Conservation (phyloP, 2,888 invertebrate genomes). For the Leucania comma region DNA sequence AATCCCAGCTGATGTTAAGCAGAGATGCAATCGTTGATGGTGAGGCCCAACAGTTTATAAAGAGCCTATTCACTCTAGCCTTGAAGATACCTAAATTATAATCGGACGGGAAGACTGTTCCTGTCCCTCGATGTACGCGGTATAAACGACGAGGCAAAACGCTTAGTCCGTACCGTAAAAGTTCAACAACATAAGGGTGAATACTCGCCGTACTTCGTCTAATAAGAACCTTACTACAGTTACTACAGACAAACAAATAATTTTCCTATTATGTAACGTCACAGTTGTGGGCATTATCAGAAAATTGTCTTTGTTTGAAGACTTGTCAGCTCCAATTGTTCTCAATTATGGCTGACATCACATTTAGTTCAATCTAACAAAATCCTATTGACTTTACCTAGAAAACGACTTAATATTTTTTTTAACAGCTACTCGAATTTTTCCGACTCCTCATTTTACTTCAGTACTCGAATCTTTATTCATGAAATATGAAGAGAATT, state of each 20-base stretch:
- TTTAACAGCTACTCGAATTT: too few relatives aligned
- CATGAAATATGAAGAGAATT: constrained; percentile 32
- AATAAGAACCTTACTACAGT: not conserved
- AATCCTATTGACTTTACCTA: constrained; percentile 29
- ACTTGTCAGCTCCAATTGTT: constrained; percentile 36
- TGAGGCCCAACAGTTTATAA: too few relatives aligned
- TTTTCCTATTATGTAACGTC: not conserved
- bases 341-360: constrained; percentile 42
- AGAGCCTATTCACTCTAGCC: too few relatives aligned
- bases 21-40: too few relatives aligned
- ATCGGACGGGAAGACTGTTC: too few relatives aligned
- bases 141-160: too few relatives aligned
- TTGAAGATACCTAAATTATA: too few relatives aligned
- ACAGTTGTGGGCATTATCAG: constrained; percentile 9
- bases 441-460: constrained; percentile 9
- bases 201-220: too few relatives aligned
- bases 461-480: not conserved
- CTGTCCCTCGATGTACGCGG: too few relatives aligned
- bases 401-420: constrained; percentile 6
- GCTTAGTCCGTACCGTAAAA: too few relatives aligned
- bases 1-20: too few relatives aligned
- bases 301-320: constrained; percentile 51
- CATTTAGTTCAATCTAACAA: constrained; percentile 25
- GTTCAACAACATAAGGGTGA: too few relatives aligned
- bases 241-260: constrained; percentile 15